Evolutionary conservation across 2,888 invertebrate genomes (phyloP).

Genomic region (Ochropleura plecta): DNA sequence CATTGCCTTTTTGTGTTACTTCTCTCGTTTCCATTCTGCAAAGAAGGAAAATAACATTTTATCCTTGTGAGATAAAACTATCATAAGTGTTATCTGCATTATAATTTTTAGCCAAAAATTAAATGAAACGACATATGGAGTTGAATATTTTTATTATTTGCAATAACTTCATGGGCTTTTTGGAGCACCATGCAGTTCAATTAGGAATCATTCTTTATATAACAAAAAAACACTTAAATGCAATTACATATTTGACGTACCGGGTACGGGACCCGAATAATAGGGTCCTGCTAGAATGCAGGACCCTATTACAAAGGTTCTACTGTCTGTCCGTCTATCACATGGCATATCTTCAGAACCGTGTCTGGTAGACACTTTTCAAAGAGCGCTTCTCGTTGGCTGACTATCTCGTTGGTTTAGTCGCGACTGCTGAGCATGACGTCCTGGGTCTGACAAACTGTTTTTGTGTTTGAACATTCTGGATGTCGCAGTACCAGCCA

Average conservation of each 20-base stretch:
- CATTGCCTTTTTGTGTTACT: conserved; percentile 70
- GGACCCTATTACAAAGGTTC: background rate
- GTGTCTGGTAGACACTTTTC: background rate
- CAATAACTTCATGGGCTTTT: background rate
- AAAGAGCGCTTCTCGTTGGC: no score
- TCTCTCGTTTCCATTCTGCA: conserved; percentile 71
- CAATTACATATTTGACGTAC: background rate
- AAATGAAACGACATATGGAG: conserved; percentile 6
- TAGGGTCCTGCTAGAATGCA: no score
- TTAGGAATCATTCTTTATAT: background rate
- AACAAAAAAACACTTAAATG: background rate
- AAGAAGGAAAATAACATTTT: conserved; percentile 19
- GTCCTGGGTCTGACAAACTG: no score
- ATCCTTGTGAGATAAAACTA: background rate
- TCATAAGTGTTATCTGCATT: background rate
- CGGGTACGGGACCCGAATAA: no score
- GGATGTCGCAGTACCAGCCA: no score
- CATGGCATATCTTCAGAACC: background rate
- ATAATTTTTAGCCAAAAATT: background rate
- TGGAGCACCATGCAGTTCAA: background rate
- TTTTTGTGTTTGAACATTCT: no score
- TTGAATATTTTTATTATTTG: background rate
- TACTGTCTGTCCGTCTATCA: background rate
- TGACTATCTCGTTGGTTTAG: no score
- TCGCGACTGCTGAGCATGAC: no score